Evolutionary conservation across 2,113 vertebrate genomes (phyloP), one percentile per base, ranked within the genome.

Genomic region (Daboia siamensis): DNA sequence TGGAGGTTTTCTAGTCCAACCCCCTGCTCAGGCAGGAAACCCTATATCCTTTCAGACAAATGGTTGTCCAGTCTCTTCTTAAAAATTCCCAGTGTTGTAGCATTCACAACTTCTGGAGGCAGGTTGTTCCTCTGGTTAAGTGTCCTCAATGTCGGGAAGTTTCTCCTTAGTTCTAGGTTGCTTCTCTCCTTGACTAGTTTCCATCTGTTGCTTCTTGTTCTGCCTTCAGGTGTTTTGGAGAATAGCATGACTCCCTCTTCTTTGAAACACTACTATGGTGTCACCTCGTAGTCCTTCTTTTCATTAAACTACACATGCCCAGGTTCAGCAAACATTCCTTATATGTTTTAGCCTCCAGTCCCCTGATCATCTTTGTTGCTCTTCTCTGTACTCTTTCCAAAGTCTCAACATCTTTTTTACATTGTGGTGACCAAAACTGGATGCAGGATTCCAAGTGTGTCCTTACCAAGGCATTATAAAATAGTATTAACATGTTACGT

Each of bases 401-500:
- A 61, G 9, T 51, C 48, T 51, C 48, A 51, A 9, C 8, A 51
- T 9, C 48, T 51, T 51, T 51, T 51, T 51, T 0, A 51, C 1
- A 51, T 51, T 9, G 48, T 51, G 48, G 48, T 51, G 48, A 26
- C 9, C 59, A 61, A 61, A 61, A 29, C 59, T 29, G 59, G 24
- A 61, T 26, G 10, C 59, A 61, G 2, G 3, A 29, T 26, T 61
- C 10, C 24, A 61, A 11, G 10, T 29, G 10, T 61, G 59, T 3
- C 24, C 59, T 61, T 61, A 29, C 3, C 59, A 26, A 61, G 24
- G 11, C 11, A 0, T 64, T 64, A n/a, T 10, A 12, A 64, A 64
- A 3, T 64, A 26, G 4, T 13, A 64, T 1, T 29, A 29, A 5
- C 24, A n/a, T 0, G 10, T 29, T 24, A 61, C 0, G 0, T 12